Evolutionary conservation across 2,888 invertebrate genomes (phyloP), one percentile per base, ranked within the genome.

Genomic region (Drosophila koepferae): DNA sequence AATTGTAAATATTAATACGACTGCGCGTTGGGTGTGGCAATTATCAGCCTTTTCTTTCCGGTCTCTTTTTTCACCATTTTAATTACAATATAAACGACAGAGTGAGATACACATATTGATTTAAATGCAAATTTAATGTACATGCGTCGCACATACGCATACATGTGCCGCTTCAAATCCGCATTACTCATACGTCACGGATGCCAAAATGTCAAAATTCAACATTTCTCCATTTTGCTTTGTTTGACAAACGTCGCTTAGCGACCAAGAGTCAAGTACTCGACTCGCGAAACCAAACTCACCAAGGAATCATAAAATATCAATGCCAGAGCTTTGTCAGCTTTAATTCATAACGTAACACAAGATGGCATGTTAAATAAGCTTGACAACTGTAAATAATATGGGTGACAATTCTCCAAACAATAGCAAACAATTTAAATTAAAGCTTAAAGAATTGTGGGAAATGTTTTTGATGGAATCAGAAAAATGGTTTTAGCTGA

Each of bases 301-400:
- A 61, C 77, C 34, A 36, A 63, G 77, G 77, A 49, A 80, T 70
- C 80, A 80, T 77, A 80, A 74, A 77, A 80, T 75, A 63, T 61
- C 60, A 66, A 70, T 55, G 51, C 53, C n/a, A 12, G 14, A 43
- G 55, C 59, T 49, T 69, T 80, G 80, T 66, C 61, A 63, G 58
- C 58, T 61, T 63, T 58, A 66, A 75, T 80, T 77, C 66, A 28
- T 38, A 43, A 44, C 55, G 40, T 20, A 46, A 16, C 43, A 41
- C 40, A 38, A 48, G 44, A 34, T 31, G 31, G 40, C 62, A 44
- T 44, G 23, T 46, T 28, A 53, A 75, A 41, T 38, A 34, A 51
- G 40, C 18, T 18, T 66, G 66, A 48, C 59, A 73, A 51, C 44
- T 63, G 46, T 14, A 16, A 31, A 44, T 43, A 65, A 63, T 18